Conservation (phyloP, 2,888 invertebrate genomes). For the Machimus rusticus region DNA sequence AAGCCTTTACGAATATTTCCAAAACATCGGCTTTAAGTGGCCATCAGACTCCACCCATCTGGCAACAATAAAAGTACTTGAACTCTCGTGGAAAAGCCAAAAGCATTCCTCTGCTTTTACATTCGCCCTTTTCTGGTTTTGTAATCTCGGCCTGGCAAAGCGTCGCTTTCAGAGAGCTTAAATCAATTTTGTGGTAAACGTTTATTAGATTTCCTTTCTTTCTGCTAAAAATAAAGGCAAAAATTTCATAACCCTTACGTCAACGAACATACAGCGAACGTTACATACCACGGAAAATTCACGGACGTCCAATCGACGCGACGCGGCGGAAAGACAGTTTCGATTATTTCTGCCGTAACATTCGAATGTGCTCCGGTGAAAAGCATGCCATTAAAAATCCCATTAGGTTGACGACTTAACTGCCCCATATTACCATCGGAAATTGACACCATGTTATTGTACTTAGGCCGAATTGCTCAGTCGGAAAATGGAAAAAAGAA, state of each 20-base stretch:
- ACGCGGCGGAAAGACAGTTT: not conserved
- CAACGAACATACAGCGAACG: not conserved
- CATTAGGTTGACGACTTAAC: conserved; percentile 17
- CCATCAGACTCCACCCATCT: not conserved
- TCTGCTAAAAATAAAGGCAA: not conserved
- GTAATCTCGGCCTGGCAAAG: not conserved
- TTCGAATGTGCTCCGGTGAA: not conserved
- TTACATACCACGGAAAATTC: not conserved
- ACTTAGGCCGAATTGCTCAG: conserved; percentile 10
- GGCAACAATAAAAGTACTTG: not conserved
- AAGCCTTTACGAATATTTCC: not conserved
- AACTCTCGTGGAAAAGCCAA: not conserved
- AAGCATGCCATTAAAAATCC: conserved; percentile 6
- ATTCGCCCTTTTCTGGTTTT: not conserved
- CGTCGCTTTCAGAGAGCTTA: not conserved
- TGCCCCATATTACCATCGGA: conserved; percentile 6
- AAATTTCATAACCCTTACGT: not conserved
- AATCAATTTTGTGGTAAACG: not conserved
- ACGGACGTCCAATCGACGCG: not conserved
- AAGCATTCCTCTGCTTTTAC: not conserved
- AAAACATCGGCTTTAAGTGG: not conserved
- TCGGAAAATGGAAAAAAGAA: conserved; percentile 6
- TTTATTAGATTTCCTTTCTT: not conserved
- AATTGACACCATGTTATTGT: conserved; percentile 16
- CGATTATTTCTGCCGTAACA: not conserved